These are phyloP conservation scores for Aelia acuminata DNA, from an alignment of 2,888 invertebrate species.

Conservation along the genomic window DNA sequence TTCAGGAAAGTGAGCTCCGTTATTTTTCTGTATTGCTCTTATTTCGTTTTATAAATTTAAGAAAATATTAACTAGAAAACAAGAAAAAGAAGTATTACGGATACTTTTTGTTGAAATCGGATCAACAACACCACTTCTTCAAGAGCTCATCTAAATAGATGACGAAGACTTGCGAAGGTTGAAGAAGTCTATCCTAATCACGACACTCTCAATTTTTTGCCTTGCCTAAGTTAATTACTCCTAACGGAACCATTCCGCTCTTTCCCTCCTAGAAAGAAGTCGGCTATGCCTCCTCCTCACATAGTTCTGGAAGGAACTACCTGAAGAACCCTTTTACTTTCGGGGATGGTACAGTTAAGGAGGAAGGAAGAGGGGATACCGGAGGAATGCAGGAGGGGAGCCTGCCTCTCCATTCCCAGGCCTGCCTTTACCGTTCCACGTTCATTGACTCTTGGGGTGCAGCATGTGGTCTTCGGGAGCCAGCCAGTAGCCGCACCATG, in stretches of 20 bases:
- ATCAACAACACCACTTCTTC: neutral
- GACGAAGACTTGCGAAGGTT: neutral
- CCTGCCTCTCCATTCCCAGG: conserved; percentile 39
- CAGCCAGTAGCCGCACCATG: conserved; percentile 31
- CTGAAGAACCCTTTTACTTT: conserved; percentile 51
- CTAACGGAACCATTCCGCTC: conserved; percentile 10
- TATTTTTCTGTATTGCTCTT: too few relatives aligned
- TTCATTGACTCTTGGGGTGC: conserved; percentile 55
- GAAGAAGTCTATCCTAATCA: neutral
- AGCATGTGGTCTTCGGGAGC: conserved; percentile 47
- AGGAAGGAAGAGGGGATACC: conserved; percentile 23
- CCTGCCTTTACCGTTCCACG: conserved; percentile 52
- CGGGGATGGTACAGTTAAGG: conserved; percentile 36
- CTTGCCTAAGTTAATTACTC: neutral
- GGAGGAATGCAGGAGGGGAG: conserved; percentile 53
- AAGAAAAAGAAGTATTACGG: too few relatives aligned
- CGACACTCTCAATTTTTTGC: conserved; percentile 23
- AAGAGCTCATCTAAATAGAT: neutral
- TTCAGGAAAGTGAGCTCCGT: too few relatives aligned
- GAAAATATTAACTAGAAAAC: too few relatives aligned
- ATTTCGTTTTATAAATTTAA: too few relatives aligned
- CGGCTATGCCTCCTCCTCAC: neutral
- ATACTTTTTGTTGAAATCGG: neutral
- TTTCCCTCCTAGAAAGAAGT: conserved; percentile 35
- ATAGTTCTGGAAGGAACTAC: conserved; percentile 35